phyloP scores from a whole-genome alignment of 1,140 invertebrate species.

The Macrocentrus cingulum region DNA sequence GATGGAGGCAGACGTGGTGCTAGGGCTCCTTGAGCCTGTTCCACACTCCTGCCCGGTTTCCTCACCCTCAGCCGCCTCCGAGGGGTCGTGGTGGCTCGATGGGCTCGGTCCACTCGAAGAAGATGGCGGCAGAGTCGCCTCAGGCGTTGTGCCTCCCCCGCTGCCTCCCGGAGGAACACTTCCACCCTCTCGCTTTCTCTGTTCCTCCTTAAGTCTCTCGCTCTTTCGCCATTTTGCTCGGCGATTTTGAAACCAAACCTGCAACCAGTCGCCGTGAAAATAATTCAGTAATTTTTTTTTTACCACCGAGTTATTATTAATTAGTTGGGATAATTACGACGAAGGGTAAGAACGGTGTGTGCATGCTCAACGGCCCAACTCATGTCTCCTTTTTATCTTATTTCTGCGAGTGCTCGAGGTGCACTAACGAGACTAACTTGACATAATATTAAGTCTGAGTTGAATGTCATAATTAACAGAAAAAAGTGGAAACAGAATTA shows the following conservation, averaged over 20 bases:
- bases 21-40: conserved; percentile 51
- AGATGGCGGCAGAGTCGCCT: conserved; percentile 38
- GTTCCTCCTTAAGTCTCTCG: conserved; percentile 86
- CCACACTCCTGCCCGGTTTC: conserved; percentile 37
- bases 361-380: conserved; percentile 56
- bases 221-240: conserved; percentile 92
- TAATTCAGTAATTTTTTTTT: too few relatives aligned
- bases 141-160: conserved; percentile 34
- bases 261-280: too few relatives aligned
- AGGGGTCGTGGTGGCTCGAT: conserved; percentile 41
- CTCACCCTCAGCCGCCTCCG: conserved; percentile 42
- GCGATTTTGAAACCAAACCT: conserved; percentile 96
- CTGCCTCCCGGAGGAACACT: conserved; percentile 62
- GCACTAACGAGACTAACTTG: conserved; percentile 57
- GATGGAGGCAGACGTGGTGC: conserved; percentile 55
- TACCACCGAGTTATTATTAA: too few relatives aligned
- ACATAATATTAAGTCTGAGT: conserved; percentile 56
- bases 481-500: too few relatives aligned
- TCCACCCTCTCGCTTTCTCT: conserved; percentile 77
- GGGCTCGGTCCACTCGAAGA: conserved; percentile 48
- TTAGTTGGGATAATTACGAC: conserved; percentile 23
- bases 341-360: conserved; percentile 38
- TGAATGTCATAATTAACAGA: too few relatives aligned
- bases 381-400: conserved; percentile 44
- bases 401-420: conserved; percentile 47